These are phyloP conservation scores for Butorides virescens DNA, from an alignment of 2,113 vertebrate species.

Conservation along the genomic window DNA sequence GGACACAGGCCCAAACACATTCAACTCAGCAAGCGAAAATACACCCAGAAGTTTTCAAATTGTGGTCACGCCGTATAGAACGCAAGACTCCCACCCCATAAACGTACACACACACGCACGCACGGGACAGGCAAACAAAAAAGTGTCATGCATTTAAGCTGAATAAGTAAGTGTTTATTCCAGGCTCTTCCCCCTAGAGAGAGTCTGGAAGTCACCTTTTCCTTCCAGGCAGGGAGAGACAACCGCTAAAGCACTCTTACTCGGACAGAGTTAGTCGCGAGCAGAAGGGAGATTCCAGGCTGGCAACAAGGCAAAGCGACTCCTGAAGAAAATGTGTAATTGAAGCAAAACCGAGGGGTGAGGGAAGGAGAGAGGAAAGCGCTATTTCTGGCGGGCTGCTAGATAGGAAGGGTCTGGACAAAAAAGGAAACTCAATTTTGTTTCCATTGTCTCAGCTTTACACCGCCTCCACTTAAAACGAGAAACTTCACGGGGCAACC, in stretches of 20 bases:
- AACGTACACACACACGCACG: rapidly evolving
- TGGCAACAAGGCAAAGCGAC: neutral
- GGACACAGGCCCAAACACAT: neutral
- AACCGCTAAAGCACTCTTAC: neutral
- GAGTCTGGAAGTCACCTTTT: slow-evolving; percentile 24
- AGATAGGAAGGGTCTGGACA: neutral
- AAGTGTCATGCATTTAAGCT: neutral
- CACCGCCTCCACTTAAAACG: neutral
- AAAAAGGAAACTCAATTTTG: neutral
- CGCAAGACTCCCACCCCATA: rapidly evolving
- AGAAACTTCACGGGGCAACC: neutral
- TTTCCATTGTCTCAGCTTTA: slow-evolving; percentile 8
- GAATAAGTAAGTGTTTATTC: neutral
- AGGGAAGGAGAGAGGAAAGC: neutral
- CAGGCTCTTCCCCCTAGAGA: neutral
- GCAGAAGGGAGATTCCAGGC: neutral
- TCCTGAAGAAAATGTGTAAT: neutral
- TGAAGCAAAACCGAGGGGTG: neutral
- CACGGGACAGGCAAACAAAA: neutral
- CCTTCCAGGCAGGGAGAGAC: neutral
- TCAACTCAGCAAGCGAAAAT: neutral
- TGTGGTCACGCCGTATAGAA: neutral
- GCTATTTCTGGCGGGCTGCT: neutral
- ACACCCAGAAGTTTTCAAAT: neutral
- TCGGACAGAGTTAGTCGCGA: neutral